These are phyloP conservation scores for Xiphorhynchus erythropygius DNA, from an alignment of 2,797 vertebrate genomes.

Conservation along the genomic window DNA sequence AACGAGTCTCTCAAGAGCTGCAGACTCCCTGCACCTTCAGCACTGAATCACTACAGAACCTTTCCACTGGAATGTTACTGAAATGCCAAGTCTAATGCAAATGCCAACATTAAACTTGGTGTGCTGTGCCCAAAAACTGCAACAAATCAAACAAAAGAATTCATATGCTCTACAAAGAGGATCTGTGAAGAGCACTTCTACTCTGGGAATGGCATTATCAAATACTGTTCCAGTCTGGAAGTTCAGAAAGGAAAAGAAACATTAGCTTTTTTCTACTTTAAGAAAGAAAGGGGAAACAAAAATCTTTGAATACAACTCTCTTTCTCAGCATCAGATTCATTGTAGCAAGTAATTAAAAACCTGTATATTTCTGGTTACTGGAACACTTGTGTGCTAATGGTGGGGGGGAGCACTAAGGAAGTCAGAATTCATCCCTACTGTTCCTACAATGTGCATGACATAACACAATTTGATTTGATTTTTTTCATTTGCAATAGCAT, in stretches of 20 bases:
- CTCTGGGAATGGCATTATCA: background rate
- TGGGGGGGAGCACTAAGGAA: background rate
- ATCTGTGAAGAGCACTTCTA: background rate
- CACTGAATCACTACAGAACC: background rate
- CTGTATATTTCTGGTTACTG: background rate
- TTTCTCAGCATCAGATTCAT: background rate
- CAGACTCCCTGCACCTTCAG: background rate
- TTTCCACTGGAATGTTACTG: background rate
- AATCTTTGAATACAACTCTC: background rate
- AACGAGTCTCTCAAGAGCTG: background rate
- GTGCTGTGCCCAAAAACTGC: background rate
- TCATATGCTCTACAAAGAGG: background rate
- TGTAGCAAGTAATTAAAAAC: background rate
- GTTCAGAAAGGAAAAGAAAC: background rate
- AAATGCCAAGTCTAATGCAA: background rate
- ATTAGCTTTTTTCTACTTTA: background rate
- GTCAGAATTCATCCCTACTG: background rate
- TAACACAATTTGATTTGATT: background rate
- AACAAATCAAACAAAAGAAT: background rate
- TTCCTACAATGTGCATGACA: background rate
- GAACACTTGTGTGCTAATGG: background rate
- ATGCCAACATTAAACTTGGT: background rate
- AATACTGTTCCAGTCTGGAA: background rate
- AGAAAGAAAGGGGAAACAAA: background rate
- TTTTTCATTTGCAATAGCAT: background rate